phyloP scores from a whole-genome alignment of 2,888 invertebrate genomes.

The Prosapia bicincta region DNA sequence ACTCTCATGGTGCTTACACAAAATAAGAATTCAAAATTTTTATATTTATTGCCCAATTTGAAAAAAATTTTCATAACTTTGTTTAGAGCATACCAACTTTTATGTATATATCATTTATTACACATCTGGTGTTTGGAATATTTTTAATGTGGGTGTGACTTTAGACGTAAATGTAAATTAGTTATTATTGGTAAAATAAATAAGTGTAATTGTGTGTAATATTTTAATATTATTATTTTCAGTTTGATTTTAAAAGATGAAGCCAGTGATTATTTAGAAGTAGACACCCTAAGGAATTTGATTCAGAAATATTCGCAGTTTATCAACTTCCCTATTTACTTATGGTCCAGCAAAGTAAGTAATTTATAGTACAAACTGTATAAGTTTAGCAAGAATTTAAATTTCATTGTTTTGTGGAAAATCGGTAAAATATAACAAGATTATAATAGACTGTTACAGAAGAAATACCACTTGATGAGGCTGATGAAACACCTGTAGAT shows the following conservation, averaged over 20 bases:
- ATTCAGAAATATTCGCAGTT: constrained; percentile 99
- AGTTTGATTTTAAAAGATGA: constrained; percentile 94
- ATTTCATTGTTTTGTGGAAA: neutral
- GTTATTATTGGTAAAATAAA: neutral
- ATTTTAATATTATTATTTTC: constrained; percentile 35
- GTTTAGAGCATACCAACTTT: no score
- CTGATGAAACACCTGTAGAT: constrained; percentile 42
- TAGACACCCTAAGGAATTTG: constrained; percentile 82
- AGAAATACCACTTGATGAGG: constrained; percentile 62
- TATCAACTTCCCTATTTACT: constrained; percentile 97
- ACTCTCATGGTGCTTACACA: no score
- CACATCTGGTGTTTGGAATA: no score
- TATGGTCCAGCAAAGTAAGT: constrained; percentile 75
- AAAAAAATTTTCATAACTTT: no score
- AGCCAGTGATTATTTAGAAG: constrained; percentile 92
- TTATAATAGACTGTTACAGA: constrained; percentile 64
- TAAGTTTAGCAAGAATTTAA: no score
- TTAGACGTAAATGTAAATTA: no score
- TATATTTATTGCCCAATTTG: no score
- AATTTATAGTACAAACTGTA: neutral
- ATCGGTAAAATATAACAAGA: neutral
- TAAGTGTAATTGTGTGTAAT: neutral
- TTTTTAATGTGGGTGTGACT: no score
- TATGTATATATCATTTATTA: no score
- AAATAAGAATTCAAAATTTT: no score